Base-by-base conservation (phyloP, 2,797 vertebrate species). In the Neopelma chrysocephalum region DNA sequence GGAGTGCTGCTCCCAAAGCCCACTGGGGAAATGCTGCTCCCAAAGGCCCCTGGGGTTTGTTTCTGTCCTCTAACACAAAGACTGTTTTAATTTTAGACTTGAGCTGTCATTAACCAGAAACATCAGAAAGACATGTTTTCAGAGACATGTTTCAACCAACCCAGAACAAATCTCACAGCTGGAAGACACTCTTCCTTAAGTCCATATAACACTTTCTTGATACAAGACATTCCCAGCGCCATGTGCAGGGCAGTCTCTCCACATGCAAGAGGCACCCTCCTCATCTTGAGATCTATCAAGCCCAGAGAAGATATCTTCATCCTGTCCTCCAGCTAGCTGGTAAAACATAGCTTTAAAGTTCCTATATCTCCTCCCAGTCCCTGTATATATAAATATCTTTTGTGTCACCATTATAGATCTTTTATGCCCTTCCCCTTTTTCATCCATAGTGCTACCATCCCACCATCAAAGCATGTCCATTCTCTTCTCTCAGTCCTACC, bases 11-110 rank as follows among this genome's bases (percentile, higher is more conserved):
- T 95, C 34, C 60, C 57, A 85, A 85, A 94, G 82, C 78, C 62
- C 4, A 65, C 50, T 2, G 2, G 38, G 82, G 45, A 78, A 94
- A 95, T 87, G 82, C 54, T 75, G 65, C 45, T 95, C 38, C 64
- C 57, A 85, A 85, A 94, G 80, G 78, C 62, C 4, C 0, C 42
- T 56, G 75, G 51, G 72, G 12, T 56, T 75, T 96, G 48, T 40
- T 92, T 70, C 94, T 87, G 78, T 85, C 83, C 80, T 93, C 83
- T 76, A 56, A 90, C 43, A 72, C 23, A 31, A 42, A 56, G 26
- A 38, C 40, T 29, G n/a, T 32, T 93, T 93, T 87, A 90, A 96
- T 94, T 91, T 95, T 95, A 89, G 81, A 80, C 22, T 38, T 2
- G 5, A 9, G 58, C 21, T 64, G 17, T 60, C 21, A 17, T 57